phyloP scores from a whole-genome alignment of 2,797 vertebrate genomes.

The Gymnocypris eckloni region DNA sequence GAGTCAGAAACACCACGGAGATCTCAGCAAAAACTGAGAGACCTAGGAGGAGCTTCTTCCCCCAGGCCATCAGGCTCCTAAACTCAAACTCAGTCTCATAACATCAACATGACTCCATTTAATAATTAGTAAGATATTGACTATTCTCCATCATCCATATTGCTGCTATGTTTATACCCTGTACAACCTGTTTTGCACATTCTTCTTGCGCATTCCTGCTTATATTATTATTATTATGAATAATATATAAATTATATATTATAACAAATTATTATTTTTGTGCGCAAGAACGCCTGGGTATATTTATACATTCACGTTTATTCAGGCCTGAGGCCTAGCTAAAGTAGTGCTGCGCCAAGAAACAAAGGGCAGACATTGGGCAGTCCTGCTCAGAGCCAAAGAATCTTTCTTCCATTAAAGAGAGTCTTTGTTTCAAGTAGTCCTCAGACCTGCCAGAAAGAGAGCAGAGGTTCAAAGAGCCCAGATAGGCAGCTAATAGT shows the following conservation, averaged over 20 bases:
- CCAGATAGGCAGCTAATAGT: constrained; percentile 45
- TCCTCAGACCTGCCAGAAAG: constrained; percentile 46
- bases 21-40: constrained; percentile 56
- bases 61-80: no score
- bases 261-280: constrained; percentile 60
- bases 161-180: no score
- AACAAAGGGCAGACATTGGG: constrained; percentile 72
- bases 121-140: no score
- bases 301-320: constrained; percentile 79
- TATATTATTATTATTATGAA: constrained; percentile 37
- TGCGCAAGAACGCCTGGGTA: constrained; percentile 68
- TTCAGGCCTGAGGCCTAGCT: constrained; percentile 73
- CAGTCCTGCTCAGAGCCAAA: constrained; percentile 56
- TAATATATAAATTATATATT: no score
- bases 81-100: no score
- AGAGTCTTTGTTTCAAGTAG: constrained; percentile 50
- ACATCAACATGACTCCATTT: no score
- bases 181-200: no score
- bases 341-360: constrained; percentile 69
- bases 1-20: constrained; percentile 58
- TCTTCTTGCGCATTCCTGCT: no score
- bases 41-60: no score
- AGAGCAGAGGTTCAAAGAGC: constrained; percentile 67
- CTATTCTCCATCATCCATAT: no score
- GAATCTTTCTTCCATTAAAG: constrained; percentile 62